Evolutionary conservation across 2,888 invertebrate genomes (phyloP).

Genomic region (Rhingia rostrata): DNA sequence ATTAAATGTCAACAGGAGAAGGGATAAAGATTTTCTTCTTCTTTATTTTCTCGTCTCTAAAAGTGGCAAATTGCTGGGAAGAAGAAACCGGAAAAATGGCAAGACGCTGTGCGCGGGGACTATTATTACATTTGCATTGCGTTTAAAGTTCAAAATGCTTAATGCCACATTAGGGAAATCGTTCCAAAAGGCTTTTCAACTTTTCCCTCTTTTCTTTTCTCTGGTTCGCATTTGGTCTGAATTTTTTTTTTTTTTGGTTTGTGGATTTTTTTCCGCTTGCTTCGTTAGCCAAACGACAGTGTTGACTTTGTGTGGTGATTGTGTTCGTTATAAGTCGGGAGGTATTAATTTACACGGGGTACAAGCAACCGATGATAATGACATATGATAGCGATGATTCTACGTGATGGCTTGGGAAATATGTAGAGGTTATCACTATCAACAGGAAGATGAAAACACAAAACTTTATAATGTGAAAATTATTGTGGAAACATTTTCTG

Average conservation of each 20-base stretch:
- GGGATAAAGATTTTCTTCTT: slow-evolving; percentile 30
- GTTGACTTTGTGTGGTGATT: slow-evolving; percentile 47
- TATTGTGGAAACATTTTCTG: too few species aligned
- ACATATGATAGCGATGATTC: slow-evolving; percentile 14
- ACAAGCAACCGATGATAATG: slow-evolving; percentile 33
- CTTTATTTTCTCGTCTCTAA: slow-evolving; percentile 16
- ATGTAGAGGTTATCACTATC: neutral
- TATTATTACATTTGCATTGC: slow-evolving; percentile 58
- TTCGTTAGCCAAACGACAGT: slow-evolving; percentile 32
- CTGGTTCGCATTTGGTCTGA: neutral
- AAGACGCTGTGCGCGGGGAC: slow-evolving; percentile 2
- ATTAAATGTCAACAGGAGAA: slow-evolving; percentile 29
- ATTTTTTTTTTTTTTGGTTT: slow-evolving; percentile 17
- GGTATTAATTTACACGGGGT: slow-evolving; percentile 49
- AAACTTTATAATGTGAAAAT: neutral
- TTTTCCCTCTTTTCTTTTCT: slow-evolving; percentile 20
- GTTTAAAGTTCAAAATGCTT: slow-evolving; percentile 64
- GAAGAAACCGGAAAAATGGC: slow-evolving; percentile 41
- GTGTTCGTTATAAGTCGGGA: slow-evolving; percentile 29
- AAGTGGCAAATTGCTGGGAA: slow-evolving; percentile 44
- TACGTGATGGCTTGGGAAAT: neutral
- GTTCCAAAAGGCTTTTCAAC: slow-evolving; percentile 43
- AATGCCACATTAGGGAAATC: slow-evolving; percentile 61
- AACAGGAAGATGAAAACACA: neutral
- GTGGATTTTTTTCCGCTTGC: slow-evolving; percentile 9